A percentile compares a stretch with the other conserved stretches of the same genome.
Evolutionary conservation across 2,888 invertebrate species (phyloP).

Genomic region (Pecten maximus): DNA sequence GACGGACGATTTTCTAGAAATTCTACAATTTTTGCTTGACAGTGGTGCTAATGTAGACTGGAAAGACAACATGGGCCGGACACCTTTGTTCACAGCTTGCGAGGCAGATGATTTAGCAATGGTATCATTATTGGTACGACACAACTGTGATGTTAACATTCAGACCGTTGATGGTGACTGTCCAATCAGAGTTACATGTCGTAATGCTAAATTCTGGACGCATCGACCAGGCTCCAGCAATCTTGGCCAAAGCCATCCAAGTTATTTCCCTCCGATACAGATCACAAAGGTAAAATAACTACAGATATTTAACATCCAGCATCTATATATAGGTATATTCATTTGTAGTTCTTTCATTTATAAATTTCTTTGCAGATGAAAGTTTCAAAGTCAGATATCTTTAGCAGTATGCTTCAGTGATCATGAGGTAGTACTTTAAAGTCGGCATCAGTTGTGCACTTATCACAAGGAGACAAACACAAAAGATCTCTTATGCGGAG

Average conservation of each 20-base stretch:
- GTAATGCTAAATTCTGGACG: conserved; percentile 77
- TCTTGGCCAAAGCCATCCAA: conserved; percentile 56
- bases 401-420: too few relatives aligned
- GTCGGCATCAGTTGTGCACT: too few relatives aligned
- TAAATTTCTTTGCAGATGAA: too few relatives aligned
- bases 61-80: conserved; percentile 72
- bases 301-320: too few relatives aligned
- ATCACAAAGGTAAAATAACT: conserved; percentile 66
- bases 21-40: conserved; percentile 65
- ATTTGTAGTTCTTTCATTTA: too few relatives aligned
- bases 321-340: too few relatives aligned
- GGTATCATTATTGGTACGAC: conserved; percentile 68
- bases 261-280: conserved; percentile 72
- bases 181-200: conserved; percentile 73
- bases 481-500: too few relatives aligned
- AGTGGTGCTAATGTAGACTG: conserved; percentile 67
- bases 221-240: conserved; percentile 70
- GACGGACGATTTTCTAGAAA: conserved; percentile 63
- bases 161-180: conserved; percentile 72
- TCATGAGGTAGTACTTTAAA: too few relatives aligned
- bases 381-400: too few relatives aligned
- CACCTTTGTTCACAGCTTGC: conserved; percentile 72
- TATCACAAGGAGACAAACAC: too few relatives aligned
- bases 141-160: conserved; percentile 72
- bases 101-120: conserved; percentile 71